Evolutionary conservation across 2,888 invertebrate genomes (phyloP), one percentile per base, ranked within the genome.

Genomic region (Drosophila suboccidentalis): DNA sequence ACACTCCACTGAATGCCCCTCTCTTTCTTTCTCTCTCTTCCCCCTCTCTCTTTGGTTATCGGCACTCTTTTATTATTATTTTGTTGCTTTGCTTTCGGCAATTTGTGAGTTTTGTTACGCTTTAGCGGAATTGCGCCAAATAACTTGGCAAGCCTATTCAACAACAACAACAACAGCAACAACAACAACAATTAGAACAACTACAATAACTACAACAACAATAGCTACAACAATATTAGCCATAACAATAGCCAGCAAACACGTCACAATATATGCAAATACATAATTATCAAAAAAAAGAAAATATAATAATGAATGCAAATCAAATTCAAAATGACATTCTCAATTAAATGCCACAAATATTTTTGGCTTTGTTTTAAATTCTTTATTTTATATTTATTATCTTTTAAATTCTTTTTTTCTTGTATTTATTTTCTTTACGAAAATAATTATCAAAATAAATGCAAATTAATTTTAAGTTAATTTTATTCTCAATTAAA

Each of bases 61-160:
- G n/a, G n/a, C n/a, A n/a, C n/a, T n/a, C n/a, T n/a, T n/a, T n/a
- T 4, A 17, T 19, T 26, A 5, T 26, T 26, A 6, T 3, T 34
- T 15, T 38, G 15, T 39, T 54, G 43, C 44, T 47, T 34, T 15
- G 32, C 49, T 36, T 22, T 41, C 26, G 53, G 58, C 54, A 67
- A 67, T 78, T 75, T 74, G 75, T 74, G 67, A 51, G 67, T 54
- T 65, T 77, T 75, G 82, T 85, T 88, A 86, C 88, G 82, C 89
- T 88, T 83, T 83, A 66, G 65, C 82, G 89, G 76, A 83, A 82
- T 85, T 77, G 88, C 87, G 82, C 85, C 88, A 89, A 89, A 89
- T 89, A 89, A 55, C 74, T 83, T 84, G 89, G 89, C 87, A 83
- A 74, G 77, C 75, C 72, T 75, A 64, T 61, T 67, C 50, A 59